phyloP scores from a whole-genome alignment of 2,113 vertebrate genomes.

The Trematocara marginatum region DNA sequence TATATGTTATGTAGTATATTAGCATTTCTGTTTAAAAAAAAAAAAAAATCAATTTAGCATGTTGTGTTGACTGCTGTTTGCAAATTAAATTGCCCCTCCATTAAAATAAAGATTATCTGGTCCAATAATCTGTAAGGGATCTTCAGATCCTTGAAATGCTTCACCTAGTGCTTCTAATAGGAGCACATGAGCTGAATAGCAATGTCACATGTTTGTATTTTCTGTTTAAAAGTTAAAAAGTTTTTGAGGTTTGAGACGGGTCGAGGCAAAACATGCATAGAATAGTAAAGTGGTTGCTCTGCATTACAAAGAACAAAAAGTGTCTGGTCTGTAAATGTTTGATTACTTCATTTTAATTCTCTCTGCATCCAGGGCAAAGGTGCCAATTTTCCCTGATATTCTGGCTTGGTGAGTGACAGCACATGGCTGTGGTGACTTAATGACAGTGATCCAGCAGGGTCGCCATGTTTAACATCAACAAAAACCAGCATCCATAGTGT shows the following conservation, averaged over 20 bases:
- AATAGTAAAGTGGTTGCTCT: constrained; percentile 16
- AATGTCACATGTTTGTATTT: not conserved
- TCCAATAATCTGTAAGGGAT: not conserved
- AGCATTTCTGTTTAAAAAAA: not conserved
- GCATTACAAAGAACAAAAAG: not conserved
- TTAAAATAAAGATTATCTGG: not conserved
- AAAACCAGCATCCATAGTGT: not conserved
- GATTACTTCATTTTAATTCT: constrained; percentile 32
- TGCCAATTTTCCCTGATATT: constrained; percentile 48
- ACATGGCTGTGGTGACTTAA: constrained; percentile 35
- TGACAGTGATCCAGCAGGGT: constrained; percentile 45
- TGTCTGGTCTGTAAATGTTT: constrained; percentile 28
- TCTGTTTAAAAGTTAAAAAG: not conserved
- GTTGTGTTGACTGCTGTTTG: not conserved
- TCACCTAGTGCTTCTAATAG: not conserved
- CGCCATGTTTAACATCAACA: constrained; percentile 30
- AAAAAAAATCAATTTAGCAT: not conserved
- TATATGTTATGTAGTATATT: not conserved
- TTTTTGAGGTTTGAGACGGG: not conserved
- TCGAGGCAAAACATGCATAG: not conserved
- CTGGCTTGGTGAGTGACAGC: constrained; percentile 45
- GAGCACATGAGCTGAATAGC: not conserved
- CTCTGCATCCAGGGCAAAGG: constrained; percentile 8
- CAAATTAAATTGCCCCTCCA: not conserved
- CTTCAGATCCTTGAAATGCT: not conserved